Percentiles rank a stretch among this genome's conserved stretches.
Conservation (phyloP, 2,888 invertebrate genomes). For the Dynastes grantii region DNA sequence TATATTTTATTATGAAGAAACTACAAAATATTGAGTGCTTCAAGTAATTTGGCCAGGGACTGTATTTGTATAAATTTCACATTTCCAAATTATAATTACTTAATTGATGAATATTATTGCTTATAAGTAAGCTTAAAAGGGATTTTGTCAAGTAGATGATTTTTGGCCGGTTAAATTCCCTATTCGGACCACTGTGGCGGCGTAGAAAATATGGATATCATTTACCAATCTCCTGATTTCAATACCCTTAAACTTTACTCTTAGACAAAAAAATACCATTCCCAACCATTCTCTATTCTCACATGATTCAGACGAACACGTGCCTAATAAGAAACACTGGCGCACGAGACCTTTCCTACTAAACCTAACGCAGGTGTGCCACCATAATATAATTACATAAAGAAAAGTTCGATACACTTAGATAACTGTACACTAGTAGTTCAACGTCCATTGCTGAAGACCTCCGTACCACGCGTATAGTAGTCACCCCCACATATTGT, state of each 20-base stretch:
- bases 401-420: slow-evolving; percentile 53
- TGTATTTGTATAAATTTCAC: too few species aligned
- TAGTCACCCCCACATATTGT: slow-evolving; percentile 46
- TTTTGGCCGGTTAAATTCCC: too few species aligned
- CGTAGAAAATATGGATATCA: not conserved
- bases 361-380: slow-evolving; percentile 49
- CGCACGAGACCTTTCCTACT: slow-evolving; percentile 17
- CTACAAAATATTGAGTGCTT: too few species aligned
- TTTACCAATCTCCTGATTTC: not conserved
- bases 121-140: too few species aligned
- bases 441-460: slow-evolving; percentile 52
- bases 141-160: too few species aligned
- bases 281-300: not conserved
- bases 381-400: slow-evolving; percentile 50
- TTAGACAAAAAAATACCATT: not conserved
- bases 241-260: not conserved
- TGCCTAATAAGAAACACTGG: slow-evolving; percentile 36
- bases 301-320: slow-evolving; percentile 45
- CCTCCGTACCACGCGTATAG: slow-evolving; percentile 40
- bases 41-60: too few species aligned
- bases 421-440: slow-evolving; percentile 53
- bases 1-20: too few species aligned
- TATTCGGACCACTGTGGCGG: too few species aligned
- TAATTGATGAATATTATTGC: too few species aligned
- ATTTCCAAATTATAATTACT: too few species aligned